phyloP scores from a whole-genome alignment of 2,888 invertebrate species.

The Sipha maydis region DNA sequence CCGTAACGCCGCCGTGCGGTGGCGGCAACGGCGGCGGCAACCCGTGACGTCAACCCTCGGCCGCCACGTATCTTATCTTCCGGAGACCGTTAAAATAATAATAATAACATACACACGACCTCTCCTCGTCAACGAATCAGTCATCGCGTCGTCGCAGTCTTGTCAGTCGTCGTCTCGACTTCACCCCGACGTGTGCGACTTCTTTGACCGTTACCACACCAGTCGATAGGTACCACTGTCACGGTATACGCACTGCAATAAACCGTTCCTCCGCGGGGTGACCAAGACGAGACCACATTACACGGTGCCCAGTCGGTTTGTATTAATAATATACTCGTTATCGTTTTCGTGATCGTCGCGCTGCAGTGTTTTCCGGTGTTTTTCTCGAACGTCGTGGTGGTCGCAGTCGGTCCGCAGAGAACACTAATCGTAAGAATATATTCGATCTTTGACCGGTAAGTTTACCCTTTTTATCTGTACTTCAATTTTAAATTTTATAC shows the following conservation, averaged over 20 bases:
- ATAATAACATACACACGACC: constrained; percentile 26
- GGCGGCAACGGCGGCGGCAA: constrained; percentile 28
- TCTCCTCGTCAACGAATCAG: neutral
- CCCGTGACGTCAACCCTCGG: constrained; percentile 59
- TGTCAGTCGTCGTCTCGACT: neutral
- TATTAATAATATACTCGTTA: neutral
- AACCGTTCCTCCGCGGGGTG: neutral
- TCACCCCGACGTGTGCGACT: neutral
- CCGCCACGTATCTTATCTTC: constrained; percentile 55
- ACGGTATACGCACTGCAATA: too few species aligned
- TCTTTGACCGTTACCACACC: neutral
- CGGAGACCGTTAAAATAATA: constrained; percentile 61
- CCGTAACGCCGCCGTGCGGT: constrained; percentile 19
- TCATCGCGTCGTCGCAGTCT: neutral
- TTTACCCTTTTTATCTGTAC: too few species aligned
- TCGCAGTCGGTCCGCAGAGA: neutral
- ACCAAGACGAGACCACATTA: neutral
- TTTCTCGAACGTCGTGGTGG: neutral
- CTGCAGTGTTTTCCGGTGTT: neutral
- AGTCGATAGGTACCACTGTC: too few species aligned
- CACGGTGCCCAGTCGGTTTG: neutral
- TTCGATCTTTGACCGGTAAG: too few species aligned
- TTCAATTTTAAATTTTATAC: too few species aligned
- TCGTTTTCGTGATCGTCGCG: neutral
- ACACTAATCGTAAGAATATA: neutral